phyloP scores from a whole-genome alignment of 30 jellyfish, hydroid and myxozoan species.

The Aurelia aurita complex sp. Pacific region DNA sequence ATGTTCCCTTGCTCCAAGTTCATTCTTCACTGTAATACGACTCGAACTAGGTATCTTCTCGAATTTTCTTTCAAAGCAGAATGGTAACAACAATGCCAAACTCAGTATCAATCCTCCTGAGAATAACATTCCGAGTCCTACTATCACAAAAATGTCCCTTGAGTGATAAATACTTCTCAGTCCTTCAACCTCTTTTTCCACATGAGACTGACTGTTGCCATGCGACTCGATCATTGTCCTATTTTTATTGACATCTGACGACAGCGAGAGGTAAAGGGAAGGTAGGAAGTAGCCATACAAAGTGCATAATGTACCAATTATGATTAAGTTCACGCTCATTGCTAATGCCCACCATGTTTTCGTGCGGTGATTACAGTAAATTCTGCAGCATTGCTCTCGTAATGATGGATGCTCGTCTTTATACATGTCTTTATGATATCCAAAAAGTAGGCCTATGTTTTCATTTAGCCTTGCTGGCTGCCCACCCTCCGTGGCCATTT shows the following conservation, averaged over 20 bases:
- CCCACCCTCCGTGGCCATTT: neutral
- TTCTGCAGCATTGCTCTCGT: constrained; percentile 29
- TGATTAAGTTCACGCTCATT: constrained; percentile 25
- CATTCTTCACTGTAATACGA: constrained; percentile 38
- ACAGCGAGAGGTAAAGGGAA: constrained; percentile 23
- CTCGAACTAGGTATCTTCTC: constrained; percentile 37
- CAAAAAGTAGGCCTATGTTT: constrained; percentile 46
- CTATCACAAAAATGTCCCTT: constrained; percentile 31
- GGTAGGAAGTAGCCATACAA: constrained; percentile 47
- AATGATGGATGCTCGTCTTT: constrained; percentile 39
- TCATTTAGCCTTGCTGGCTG: constrained; percentile 3
- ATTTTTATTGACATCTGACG: constrained; percentile 27
- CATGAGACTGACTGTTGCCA: constrained; percentile 2
- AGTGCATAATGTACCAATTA: constrained; percentile 46
- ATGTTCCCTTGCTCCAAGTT: constrained; percentile 9
- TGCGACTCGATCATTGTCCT: constrained; percentile 6
- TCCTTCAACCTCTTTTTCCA: constrained; percentile 39
- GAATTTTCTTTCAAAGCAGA: constrained; percentile 26
- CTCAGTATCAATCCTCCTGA: constrained; percentile 43
- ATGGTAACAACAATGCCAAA: constrained; percentile 41
- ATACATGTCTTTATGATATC: constrained; percentile 62
- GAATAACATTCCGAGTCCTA: constrained; percentile 38
- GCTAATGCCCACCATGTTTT: constrained; percentile 28
- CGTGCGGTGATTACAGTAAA: constrained; percentile 48
- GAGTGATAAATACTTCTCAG: constrained; percentile 25